Evolutionary conservation across 2,888 invertebrate genomes (phyloP).

Genomic region (Drosophila infuscata): DNA sequence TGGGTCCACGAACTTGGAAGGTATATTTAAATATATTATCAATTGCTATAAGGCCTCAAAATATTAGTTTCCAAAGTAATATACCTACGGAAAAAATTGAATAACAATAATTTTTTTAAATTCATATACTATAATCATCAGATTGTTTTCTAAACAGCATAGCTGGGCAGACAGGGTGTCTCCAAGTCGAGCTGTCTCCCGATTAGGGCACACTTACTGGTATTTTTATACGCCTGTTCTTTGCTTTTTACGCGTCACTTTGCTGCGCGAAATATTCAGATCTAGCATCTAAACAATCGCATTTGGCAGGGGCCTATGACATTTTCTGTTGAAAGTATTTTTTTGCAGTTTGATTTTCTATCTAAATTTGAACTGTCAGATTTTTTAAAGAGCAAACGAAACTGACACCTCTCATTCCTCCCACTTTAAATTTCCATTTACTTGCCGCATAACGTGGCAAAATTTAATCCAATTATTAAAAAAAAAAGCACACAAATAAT

Average conservation of each 20-base stretch:
- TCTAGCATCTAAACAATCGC: slow-evolving; percentile 30
- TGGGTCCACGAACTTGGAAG: too few species aligned
- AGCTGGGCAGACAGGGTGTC: neutral
- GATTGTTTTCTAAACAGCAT: neutral
- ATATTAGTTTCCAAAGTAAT: neutral
- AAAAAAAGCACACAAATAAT: slow-evolving; percentile 41
- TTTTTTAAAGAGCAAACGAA: slow-evolving; percentile 21
- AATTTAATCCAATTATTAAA: slow-evolving; percentile 65
- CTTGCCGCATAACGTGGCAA: slow-evolving; percentile 10
- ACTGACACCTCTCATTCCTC: neutral
- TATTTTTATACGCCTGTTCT: slow-evolving; percentile 12
- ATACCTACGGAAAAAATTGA: neutral
- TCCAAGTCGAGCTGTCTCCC: neutral
- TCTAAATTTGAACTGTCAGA: slow-evolving; percentile 47
- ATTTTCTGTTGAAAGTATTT: slow-evolving; percentile 39
- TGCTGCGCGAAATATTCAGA: slow-evolving; percentile 36
- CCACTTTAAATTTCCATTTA: slow-evolving; percentile 1
- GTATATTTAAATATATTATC: neutral
- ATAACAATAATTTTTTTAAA: neutral
- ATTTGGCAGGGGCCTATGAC: slow-evolving; percentile 6
- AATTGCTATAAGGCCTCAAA: neutral
- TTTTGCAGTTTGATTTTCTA: slow-evolving; percentile 32
- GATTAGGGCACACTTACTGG: neutral
- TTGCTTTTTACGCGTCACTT: slow-evolving; percentile 14
- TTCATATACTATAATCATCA: too few species aligned